These are phyloP conservation scores for Lepidochrysops patricia DNA, from an alignment of 2,888 invertebrate species.

Conservation along the genomic window DNA sequence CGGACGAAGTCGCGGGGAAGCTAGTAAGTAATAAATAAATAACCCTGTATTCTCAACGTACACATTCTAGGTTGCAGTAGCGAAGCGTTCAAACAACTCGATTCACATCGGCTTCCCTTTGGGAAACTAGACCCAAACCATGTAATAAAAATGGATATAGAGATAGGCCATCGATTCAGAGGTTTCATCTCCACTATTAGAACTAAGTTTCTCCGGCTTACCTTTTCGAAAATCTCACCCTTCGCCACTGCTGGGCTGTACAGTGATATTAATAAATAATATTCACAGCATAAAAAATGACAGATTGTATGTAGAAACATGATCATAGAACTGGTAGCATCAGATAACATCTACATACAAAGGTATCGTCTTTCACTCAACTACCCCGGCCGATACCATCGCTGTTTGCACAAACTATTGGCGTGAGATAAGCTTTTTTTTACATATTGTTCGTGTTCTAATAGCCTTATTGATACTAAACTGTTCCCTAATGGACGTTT, in stretches of 20 bases:
- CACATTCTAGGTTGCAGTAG: too few species aligned
- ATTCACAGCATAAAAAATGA: slow-evolving; percentile 4
- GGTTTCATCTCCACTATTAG: too few species aligned
- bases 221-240: too few species aligned
- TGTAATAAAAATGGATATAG: too few species aligned
- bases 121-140: too few species aligned
- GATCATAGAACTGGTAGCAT: slow-evolving; percentile 36
- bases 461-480: slow-evolving; percentile 30
- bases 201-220: too few species aligned
- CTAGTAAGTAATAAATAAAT: too few species aligned
- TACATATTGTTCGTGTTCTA: slow-evolving; percentile 22
- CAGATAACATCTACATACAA: slow-evolving; percentile 55
- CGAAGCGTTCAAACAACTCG: too few species aligned
- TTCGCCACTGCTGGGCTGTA: background rate
- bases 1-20: too few species aligned
- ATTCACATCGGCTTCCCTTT: too few species aligned
- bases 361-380: slow-evolving; percentile 69
- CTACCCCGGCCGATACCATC: slow-evolving; percentile 40
- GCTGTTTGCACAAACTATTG: slow-evolving; percentile 47
- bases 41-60: too few species aligned
- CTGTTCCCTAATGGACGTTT: slow-evolving; percentile 28
- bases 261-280: slow-evolving; percentile 10
- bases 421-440: slow-evolving; percentile 34
- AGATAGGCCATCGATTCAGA: too few species aligned
- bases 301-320: slow-evolving; percentile 30